Conservation (phyloP, 2,797 vertebrate species). For the Acipenser oxyrinchus region DNA sequence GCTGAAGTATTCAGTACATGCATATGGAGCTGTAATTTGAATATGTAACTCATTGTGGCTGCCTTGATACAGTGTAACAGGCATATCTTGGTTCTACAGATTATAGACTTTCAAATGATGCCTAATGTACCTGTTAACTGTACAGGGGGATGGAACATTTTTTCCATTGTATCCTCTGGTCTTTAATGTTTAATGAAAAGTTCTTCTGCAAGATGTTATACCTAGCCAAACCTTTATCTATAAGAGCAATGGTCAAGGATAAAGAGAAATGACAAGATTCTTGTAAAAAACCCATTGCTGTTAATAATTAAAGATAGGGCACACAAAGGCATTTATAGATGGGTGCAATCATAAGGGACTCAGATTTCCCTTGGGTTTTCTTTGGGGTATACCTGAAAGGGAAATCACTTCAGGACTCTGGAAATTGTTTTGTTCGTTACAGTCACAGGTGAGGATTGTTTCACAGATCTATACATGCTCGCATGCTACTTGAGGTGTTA, state of each 20-base stretch:
- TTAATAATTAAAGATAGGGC: conserved; percentile 86
- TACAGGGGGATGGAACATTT: neutral
- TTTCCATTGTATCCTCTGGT: neutral
- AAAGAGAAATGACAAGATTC: conserved; percentile 58
- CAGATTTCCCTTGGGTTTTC: neutral
- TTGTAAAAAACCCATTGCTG: conserved; percentile 67
- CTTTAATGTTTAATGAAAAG: conserved; percentile 11
- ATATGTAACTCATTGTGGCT: neutral
- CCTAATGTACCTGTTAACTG: neutral
- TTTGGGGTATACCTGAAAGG: conserved; percentile 2
- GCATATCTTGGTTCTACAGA: conserved; percentile 4
- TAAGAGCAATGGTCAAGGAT: conserved; percentile 86
- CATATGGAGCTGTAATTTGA: no score
- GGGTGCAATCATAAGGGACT: neutral
- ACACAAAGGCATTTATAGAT: conserved; percentile 39
- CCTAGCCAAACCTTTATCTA: conserved; percentile 42
- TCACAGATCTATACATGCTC: no score
- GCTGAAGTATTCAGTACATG: no score
- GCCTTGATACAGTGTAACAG: no score
- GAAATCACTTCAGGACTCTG: conserved; percentile 1
- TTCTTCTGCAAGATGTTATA: conserved; percentile 21
- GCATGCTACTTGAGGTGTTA: no score
- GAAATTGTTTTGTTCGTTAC: no score
- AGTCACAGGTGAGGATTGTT: no score
- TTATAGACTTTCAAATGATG: conserved; percentile 19